A percentile compares a stretch with the other conserved stretches of the same genome.
Conservation (phyloP, 2,888 invertebrate species). For the Acrobasis suavella region DNA sequence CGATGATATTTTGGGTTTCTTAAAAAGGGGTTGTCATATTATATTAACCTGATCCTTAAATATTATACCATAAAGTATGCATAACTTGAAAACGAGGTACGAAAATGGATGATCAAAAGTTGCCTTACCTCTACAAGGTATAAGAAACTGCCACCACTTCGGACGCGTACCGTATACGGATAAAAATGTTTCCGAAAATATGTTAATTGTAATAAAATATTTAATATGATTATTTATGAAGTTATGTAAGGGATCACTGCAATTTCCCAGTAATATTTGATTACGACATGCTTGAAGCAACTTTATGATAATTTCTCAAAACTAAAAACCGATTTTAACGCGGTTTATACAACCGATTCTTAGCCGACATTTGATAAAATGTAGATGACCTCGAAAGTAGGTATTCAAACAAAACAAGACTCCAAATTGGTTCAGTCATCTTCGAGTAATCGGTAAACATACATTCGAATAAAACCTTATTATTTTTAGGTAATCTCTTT, state of each 20-base stretch:
- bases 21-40: not conserved
- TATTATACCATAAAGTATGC: not conserved
- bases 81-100: not conserved
- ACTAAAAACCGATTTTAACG: too few species aligned
- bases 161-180: not conserved
- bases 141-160: not conserved
- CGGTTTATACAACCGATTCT: too few species aligned
- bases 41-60: not conserved
- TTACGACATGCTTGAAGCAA: not conserved
- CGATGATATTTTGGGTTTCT: not conserved
- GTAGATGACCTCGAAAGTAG: too few species aligned
- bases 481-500: too few species aligned
- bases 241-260: not conserved
- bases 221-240: not conserved
- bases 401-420: too few species aligned
- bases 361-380: too few species aligned
- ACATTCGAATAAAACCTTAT: too few species aligned
- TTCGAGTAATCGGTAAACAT: too few species aligned
- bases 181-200: constrained; percentile 6
- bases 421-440: too few species aligned
- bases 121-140: constrained; percentile 3
- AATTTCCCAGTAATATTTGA: not conserved
- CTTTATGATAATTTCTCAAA: too few species aligned
- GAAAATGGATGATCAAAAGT: constrained; percentile 7
- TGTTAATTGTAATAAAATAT: not conserved